Base-by-base conservation (phyloP, 2,888 invertebrate genomes). In the Agonum fuliginosum region DNA sequence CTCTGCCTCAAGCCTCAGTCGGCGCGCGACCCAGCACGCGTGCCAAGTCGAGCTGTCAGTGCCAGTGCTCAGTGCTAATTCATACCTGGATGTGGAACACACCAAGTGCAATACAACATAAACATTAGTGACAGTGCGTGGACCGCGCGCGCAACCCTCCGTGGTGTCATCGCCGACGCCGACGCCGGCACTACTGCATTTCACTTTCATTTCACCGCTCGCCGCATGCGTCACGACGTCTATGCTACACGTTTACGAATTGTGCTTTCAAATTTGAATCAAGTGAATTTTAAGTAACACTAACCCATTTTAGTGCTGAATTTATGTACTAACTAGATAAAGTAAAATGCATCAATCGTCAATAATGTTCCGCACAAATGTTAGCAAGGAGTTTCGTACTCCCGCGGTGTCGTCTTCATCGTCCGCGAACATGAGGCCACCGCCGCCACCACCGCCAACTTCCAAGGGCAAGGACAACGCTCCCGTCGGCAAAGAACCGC, bases 391-490 rank as follows among this genome's bases (percentile, higher is more conserved):
- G 65, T 73, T 71, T 43, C 62, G 77, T 51, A 48, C 79, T 46
- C 77, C 73, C 14, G 20, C 78, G 20, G 70, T 79, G 48, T 75
- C 78, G 14, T 77, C 75, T 20, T 67, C 83, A 43, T 81, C 81
- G 81, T 62, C 88, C 87, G 88, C 88, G 88, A 89, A 90, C 88
- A 89, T 90, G 88, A 90, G 90, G 88, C 88, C 89, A 86, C 85
- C 85, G 14, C 88, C 90, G 85, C 90, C 90, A 86, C 87, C 80
- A 12, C 86, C 86, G 12, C 86, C 86, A n/a, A 14, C 67, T 1
- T 6, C 37, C 37, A 67, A 67, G 41, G 67, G 67, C 37, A 37
- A 67, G 37, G 37, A 41, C 67, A 58, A n/a, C 34, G 34, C 58
- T 14, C 27, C 58, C 58, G 30, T 24, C 58, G 30, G 14, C 19